phyloP scores from a whole-genome alignment of 1,140 invertebrate genomes.

The Pissodes strobi region DNA sequence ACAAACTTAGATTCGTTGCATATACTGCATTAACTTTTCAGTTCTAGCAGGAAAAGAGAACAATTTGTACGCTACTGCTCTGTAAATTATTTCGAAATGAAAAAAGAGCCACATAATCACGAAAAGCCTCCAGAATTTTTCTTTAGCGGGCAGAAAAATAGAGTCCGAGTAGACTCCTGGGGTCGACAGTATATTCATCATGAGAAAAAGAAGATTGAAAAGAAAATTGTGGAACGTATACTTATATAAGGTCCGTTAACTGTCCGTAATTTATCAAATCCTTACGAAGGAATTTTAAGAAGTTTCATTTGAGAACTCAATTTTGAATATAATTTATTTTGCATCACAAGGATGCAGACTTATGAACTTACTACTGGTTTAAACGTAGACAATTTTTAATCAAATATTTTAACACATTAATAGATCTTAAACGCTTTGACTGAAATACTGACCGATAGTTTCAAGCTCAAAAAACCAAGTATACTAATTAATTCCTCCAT shows the following conservation, averaged over 20 bases:
- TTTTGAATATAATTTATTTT: conserved; percentile 35
- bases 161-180: conserved; percentile 35
- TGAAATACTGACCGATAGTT: too few relatives aligned
- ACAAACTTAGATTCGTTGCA: too few relatives aligned
- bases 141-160: conserved; percentile 33
- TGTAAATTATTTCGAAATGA: conserved; percentile 30
- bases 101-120: conserved; percentile 29
- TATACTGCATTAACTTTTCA: too few relatives aligned
- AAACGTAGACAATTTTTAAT: too few relatives aligned
- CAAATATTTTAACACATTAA: too few relatives aligned
- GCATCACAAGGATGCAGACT: too few relatives aligned
- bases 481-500: too few relatives aligned
- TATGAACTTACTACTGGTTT: too few relatives aligned
- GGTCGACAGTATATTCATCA: conserved; percentile 37
- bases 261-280: conserved; percentile 35
- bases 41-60: neutral
- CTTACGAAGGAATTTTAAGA: conserved; percentile 13
- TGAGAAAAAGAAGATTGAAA: conserved; percentile 36
- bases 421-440: too few relatives aligned
- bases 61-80: conserved; percentile 15
- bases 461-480: too few relatives aligned
- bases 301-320: conserved; percentile 25
- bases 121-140: conserved; percentile 23
- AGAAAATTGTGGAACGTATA: conserved; percentile 38
- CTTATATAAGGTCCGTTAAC: conserved; percentile 35